Evolutionary conservation across 2,797 vertebrate species (phyloP).

Genomic region (Xiphorhynchus erythropygius): DNA sequence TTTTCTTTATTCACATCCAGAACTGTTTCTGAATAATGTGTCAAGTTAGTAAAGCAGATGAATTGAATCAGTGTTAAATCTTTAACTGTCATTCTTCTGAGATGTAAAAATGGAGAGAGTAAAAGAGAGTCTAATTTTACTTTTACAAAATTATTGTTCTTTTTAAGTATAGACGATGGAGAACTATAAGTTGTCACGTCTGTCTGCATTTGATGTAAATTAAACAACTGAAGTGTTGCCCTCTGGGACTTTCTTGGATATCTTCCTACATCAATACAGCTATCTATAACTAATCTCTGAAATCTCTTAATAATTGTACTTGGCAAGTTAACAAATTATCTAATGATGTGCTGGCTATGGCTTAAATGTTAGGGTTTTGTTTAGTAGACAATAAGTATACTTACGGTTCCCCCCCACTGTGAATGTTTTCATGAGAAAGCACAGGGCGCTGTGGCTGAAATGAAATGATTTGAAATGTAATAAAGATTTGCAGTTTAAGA

Average conservation of each 20-base stretch:
- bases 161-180: not conserved
- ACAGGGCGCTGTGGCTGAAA: slow-evolving; percentile 84
- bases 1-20: not conserved
- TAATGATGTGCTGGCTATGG: not conserved
- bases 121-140: not conserved
- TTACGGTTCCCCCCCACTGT: slow-evolving; percentile 87
- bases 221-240: not conserved
- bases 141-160: not conserved
- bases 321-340: not conserved
- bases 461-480: slow-evolving; percentile 79
- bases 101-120: not conserved
- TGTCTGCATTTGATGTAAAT: not conserved
- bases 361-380: slow-evolving; percentile 7
- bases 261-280: not conserved
- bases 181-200: not conserved
- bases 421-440: slow-evolving; percentile 83
- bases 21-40: not conserved
- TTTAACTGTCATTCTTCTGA: not conserved
- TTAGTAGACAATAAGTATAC: slow-evolving; percentile 77
- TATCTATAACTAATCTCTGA: not conserved
- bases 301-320: not conserved
- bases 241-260: not conserved
- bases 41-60: not conserved
- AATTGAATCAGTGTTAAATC: not conserved
- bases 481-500: slow-evolving; percentile 54